Evolutionary conservation across 2,113 vertebrate species (phyloP).

Genomic region (Daboia siamensis): DNA sequence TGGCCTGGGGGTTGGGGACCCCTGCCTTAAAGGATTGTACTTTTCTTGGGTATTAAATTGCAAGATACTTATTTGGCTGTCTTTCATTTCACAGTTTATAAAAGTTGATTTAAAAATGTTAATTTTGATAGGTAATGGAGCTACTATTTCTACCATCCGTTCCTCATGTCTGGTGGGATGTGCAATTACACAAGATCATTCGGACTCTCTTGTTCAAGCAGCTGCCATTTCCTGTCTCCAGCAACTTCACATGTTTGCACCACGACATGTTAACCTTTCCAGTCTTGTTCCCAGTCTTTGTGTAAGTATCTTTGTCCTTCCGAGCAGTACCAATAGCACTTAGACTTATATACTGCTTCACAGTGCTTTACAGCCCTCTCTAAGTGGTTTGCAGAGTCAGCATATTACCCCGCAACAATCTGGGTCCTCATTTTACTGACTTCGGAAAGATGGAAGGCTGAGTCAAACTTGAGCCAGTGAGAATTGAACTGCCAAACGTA

Average conservation of each 20-base stretch:
- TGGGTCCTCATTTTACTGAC: not conserved
- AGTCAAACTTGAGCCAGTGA: not conserved
- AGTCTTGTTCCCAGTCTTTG: conserved; percentile 96
- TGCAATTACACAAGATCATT: conserved; percentile 99
- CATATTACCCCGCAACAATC: not conserved
- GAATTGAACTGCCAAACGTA: not conserved
- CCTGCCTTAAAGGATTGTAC: not conserved
- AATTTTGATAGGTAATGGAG: conserved; percentile 82
- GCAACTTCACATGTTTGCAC: conserved; percentile 98
- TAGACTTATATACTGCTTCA: not conserved
- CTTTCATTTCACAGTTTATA: not conserved
- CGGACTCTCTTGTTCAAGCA: conserved; percentile 94
- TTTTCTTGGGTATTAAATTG: not conserved
- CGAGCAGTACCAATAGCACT: not conserved
- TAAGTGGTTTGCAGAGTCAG: not conserved
- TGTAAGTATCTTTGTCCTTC: conserved; percentile 70
- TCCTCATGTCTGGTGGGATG: conserved; percentile 97
- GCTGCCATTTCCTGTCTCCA: conserved; percentile 98
- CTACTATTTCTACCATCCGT: conserved; percentile 94
- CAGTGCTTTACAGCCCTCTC: not conserved
- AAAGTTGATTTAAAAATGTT: conserved; percentile 22
- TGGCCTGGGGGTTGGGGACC: too few relatives aligned
- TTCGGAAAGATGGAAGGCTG: not conserved
- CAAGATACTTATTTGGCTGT: not conserved
- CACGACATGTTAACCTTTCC: conserved; percentile 94